Conservation (phyloP, 2,797 vertebrate genomes). For the Poeciliopsis presidionis region DNA sequence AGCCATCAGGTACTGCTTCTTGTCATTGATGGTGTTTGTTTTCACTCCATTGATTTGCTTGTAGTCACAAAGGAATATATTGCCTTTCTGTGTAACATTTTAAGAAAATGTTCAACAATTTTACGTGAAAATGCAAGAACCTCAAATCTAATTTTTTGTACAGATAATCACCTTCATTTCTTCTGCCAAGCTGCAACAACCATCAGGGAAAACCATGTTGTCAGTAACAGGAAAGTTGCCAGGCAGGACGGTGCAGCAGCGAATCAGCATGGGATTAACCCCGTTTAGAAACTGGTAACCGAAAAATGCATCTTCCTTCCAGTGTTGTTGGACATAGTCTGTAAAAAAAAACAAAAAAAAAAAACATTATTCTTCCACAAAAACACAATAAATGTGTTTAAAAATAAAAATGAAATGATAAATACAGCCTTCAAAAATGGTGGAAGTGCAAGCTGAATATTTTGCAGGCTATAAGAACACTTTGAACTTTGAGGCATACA, state of each 20-base stretch:
- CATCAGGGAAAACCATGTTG: constrained; percentile 31
- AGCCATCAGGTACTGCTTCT: constrained; percentile 70
- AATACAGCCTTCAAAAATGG: neutral
- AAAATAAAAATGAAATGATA: neutral
- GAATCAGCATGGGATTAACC: constrained; percentile 69
- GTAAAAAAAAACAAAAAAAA: neutral
- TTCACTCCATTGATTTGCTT: constrained; percentile 70
- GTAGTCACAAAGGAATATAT: constrained; percentile 71
- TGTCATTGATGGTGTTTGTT: constrained; percentile 60
- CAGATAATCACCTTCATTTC: constrained; percentile 64
- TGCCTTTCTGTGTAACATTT: constrained; percentile 75
- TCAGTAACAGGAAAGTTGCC: constrained; percentile 61
- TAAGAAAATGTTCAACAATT: neutral
- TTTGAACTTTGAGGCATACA: neutral
- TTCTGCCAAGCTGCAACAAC: constrained; percentile 1
- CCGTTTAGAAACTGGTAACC: constrained; percentile 74
- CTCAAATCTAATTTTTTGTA: neutral
- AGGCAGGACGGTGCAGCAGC: constrained; percentile 51
- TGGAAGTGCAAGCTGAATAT: neutral
- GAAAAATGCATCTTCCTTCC: constrained; percentile 70
- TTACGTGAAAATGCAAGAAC: neutral
- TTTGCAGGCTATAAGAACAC: neutral
- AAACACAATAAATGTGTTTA: neutral
- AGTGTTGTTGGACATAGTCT: constrained; percentile 65
- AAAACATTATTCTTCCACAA: neutral